A percentile compares a stretch with the other conserved stretches of the same genome.
Evolutionary conservation across 1,140 invertebrate genomes (phyloP).

Genomic region (Zaprionus vittiger): DNA sequence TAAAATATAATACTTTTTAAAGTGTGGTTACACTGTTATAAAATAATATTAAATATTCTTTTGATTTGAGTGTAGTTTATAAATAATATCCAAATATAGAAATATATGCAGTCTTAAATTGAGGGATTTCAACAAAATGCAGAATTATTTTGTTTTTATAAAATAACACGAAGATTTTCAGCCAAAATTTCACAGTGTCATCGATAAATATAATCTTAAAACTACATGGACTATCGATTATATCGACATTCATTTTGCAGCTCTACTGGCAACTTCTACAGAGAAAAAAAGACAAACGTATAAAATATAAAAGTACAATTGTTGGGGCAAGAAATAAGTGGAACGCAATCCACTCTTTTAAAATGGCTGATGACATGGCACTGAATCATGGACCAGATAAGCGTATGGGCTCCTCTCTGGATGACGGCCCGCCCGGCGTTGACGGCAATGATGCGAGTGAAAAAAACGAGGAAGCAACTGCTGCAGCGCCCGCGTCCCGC

Average conservation of each 20-base stretch:
- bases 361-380: slow-evolving; percentile 71
- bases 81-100: too few species aligned
- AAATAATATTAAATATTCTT: too few species aligned
- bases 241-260: slow-evolving; percentile 31
- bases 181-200: background rate
- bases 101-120: too few species aligned
- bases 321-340: slow-evolving; percentile 26
- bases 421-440: slow-evolving; percentile 79
- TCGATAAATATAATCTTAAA: background rate
- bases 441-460: slow-evolving; percentile 67
- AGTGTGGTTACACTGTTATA: too few species aligned
- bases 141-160: too few species aligned
- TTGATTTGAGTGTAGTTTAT: too few species aligned
- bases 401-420: slow-evolving; percentile 51
- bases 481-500: slow-evolving; percentile 38
- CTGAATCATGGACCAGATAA: slow-evolving; percentile 59
- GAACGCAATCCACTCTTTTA: slow-evolving; percentile 21
- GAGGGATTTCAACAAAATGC: too few species aligned
- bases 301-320: slow-evolving; percentile 23
- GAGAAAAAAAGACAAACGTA: slow-evolving; percentile 43
- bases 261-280: slow-evolving; percentile 24
- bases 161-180: background rate
- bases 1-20: too few species aligned
- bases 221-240: slow-evolving; percentile 18
- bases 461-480: slow-evolving; percentile 49